A percentile compares a stretch with the other conserved stretches of the same genome.
These are phyloP conservation scores for Leptopilina drosophilae DNA, from an alignment of 2,888 invertebrate species.

Conservation along the genomic window DNA sequence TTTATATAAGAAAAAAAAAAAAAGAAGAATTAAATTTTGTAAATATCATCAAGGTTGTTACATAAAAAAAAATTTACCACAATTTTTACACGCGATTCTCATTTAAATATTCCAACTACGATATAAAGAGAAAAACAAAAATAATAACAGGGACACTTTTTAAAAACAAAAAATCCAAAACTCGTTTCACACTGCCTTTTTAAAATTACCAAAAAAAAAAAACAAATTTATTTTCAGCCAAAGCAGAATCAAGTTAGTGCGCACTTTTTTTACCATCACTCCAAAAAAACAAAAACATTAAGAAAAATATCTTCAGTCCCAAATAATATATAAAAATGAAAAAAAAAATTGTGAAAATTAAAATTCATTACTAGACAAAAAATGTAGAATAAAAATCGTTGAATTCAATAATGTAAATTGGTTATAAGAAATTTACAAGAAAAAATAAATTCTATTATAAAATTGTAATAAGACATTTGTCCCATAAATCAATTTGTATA, in stretches of 20 bases:
- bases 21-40: conserved; percentile 14
- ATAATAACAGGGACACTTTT: neutral
- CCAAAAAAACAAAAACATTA: neutral
- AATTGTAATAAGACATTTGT: conserved; percentile 1
- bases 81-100: conserved; percentile 15
- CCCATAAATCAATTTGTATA: conserved; percentile 32
- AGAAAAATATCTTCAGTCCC: neutral
- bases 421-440: conserved; percentile 15
- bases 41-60: conserved; percentile 36
- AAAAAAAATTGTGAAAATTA: conserved; percentile 3
- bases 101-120: neutral
- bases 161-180: neutral
- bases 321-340: too few relatives aligned
- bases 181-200: neutral
- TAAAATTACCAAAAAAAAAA: neutral
- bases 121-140: too few relatives aligned
- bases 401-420: neutral
- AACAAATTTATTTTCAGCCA: neutral
- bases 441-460: conserved; percentile 18
- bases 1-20: neutral
- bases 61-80: conserved; percentile 7
- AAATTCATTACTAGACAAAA: conserved; percentile 7
- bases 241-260: conserved; percentile 3
- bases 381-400: conserved; percentile 31
- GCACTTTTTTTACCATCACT: neutral